phyloP scores from a whole-genome alignment of 2,888 invertebrate genomes.

The Schrankia costaestrigalis region DNA sequence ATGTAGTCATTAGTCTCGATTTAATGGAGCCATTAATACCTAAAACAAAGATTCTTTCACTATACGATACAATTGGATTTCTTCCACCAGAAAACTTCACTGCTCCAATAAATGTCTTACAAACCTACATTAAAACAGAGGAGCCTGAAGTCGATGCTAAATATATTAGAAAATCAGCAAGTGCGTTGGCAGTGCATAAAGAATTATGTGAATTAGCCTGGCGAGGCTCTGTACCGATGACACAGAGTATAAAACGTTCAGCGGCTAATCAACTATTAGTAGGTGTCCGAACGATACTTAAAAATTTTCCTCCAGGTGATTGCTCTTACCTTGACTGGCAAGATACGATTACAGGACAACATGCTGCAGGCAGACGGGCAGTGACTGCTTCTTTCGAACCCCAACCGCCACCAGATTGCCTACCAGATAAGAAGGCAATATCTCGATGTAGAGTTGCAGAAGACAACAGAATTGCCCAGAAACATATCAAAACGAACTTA shows the following conservation, averaged over 20 bases:
- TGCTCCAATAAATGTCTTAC: conserved; percentile 42
- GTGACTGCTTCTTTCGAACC: conserved; percentile 69
- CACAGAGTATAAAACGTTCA: conserved; percentile 65
- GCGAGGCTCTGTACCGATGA: conserved; percentile 56
- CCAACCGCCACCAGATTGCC: conserved; percentile 47
- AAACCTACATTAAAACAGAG: conserved; percentile 40
- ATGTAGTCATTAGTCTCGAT: conserved; percentile 59
- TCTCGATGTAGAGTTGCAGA: conserved; percentile 56
- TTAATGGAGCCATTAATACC: conserved; percentile 51
- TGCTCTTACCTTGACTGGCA: conserved; percentile 59
- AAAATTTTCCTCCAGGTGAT: conserved; percentile 58
- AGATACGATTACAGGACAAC: conserved; percentile 64
- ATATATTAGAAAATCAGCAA: conserved; percentile 58
- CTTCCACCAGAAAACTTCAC: conserved; percentile 37
- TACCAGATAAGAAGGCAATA: conserved; percentile 42
- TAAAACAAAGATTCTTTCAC: conserved; percentile 45
- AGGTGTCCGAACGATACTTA: conserved; percentile 60
- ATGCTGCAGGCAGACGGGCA: conserved; percentile 61
- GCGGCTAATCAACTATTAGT: conserved; percentile 66
- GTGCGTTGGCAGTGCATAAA: conserved; percentile 66
- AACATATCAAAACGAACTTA: conserved; percentile 44
- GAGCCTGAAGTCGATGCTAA: conserved; percentile 51
- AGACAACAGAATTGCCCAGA: conserved; percentile 50
- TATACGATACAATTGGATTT: conserved; percentile 55
- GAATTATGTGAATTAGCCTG: conserved; percentile 60